A percentile compares a stretch with the other conserved stretches of the same genome.
Conservation (phyloP, 2,888 invertebrate species). For the Dryocosmus kuriphilus region DNA sequence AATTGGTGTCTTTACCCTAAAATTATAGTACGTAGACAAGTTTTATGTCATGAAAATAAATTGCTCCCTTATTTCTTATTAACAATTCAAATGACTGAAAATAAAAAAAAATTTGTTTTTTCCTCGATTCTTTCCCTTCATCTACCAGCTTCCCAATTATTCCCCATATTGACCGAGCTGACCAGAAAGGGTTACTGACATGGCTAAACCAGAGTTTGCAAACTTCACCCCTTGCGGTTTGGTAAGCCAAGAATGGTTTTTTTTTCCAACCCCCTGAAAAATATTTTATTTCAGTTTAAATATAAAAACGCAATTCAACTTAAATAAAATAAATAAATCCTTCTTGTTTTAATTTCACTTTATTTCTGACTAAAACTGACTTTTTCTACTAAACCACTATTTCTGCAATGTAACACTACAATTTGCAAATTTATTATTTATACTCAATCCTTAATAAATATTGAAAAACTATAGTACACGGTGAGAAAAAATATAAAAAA, state of each 20-base stretch:
- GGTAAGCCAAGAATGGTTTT: background rate
- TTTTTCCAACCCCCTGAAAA: too few relatives aligned
- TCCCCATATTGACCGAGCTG: background rate
- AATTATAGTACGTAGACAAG: too few relatives aligned
- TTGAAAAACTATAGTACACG: too few relatives aligned
- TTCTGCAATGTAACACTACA: background rate
- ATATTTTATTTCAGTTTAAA: background rate
- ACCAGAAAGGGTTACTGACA: background rate
- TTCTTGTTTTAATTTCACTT: background rate
- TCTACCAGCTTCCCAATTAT: background rate
- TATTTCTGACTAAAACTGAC: background rate
- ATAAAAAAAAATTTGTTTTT: background rate
- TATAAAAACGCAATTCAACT: too few relatives aligned
- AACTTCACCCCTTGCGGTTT: background rate
- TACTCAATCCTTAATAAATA: too few relatives aligned
- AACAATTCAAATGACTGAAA: background rate
- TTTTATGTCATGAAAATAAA: background rate
- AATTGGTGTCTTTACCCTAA: too few relatives aligned
- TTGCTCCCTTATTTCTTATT: background rate
- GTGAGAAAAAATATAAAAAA: too few relatives aligned
- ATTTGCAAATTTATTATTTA: too few relatives aligned
- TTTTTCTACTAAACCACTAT: background rate
- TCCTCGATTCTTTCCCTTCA: background rate
- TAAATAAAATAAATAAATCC: too few relatives aligned
- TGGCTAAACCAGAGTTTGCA: background rate